phyloP scores from a whole-genome alignment of 2,113 vertebrate species.

The Neolamprologus falcicula region DNA sequence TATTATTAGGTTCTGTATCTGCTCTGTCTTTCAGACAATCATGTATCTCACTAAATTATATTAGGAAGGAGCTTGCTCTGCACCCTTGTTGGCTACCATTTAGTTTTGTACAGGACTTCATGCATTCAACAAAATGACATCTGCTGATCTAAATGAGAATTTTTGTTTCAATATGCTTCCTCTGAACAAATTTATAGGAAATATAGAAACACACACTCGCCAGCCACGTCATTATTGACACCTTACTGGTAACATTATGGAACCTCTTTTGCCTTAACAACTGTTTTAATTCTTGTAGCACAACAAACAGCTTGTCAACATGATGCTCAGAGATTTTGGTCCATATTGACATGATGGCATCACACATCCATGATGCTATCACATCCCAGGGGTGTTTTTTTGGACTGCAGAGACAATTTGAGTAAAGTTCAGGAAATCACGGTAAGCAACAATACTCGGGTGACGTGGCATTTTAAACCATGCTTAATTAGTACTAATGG shows the following conservation, averaged over 20 bases:
- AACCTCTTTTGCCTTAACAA: not conserved
- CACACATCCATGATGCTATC: not conserved
- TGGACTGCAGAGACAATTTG: not conserved
- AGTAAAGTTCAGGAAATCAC: not conserved
- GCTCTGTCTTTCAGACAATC: not conserved
- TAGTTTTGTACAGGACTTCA: not conserved
- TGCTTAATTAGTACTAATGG: not conserved
- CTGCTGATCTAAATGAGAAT: rapidly evolving
- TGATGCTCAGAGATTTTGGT: not conserved
- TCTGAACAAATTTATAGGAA: not conserved
- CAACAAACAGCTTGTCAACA: not conserved
- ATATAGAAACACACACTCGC: not conserved
- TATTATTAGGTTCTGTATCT: not conserved
- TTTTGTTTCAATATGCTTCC: not conserved
- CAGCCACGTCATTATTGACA: rapidly evolving
- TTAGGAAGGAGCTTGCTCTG: not conserved
- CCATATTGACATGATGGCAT: not conserved
- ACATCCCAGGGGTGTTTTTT: not conserved
- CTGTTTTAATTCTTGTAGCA: not conserved
- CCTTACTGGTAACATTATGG: not conserved
- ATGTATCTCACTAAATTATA: not conserved
- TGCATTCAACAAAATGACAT: not conserved
- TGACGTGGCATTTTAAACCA: not conserved
- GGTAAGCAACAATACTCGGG: not conserved
- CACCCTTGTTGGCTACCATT: not conserved